phyloP scores from a whole-genome alignment of 2,797 vertebrate genomes.

The Valencia hispanica region DNA sequence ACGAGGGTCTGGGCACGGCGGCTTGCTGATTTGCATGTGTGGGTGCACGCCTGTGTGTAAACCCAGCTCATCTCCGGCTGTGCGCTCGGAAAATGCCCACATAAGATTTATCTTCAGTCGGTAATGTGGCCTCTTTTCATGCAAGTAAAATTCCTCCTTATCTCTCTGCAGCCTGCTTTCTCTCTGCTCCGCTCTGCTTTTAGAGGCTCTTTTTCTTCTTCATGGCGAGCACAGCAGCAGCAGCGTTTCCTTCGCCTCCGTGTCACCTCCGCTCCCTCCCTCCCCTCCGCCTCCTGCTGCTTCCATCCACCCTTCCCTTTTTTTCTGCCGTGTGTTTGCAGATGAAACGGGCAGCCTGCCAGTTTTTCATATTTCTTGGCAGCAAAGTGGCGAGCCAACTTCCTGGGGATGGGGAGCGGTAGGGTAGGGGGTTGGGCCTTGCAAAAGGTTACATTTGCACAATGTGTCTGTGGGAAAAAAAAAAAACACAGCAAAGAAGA shows the following conservation, averaged over 20 bases:
- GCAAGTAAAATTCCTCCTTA: conserved; percentile 62
- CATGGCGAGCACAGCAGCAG: conserved; percentile 62
- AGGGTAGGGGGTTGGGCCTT: conserved; percentile 74
- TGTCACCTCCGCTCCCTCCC: conserved; percentile 64
- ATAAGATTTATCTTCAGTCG: conserved; percentile 62
- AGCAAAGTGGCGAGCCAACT: conserved; percentile 83
- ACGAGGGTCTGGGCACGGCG: background rate
- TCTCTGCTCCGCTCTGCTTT: conserved; percentile 52
- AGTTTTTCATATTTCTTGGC: conserved; percentile 91
- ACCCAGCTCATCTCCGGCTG: conserved; percentile 19
- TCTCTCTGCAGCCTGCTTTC: conserved; percentile 58
- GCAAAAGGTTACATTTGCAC: conserved; percentile 95
- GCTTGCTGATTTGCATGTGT: background rate
- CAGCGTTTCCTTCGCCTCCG: conserved; percentile 76
- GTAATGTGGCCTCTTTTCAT: conserved; percentile 66
- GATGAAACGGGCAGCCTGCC: conserved; percentile 91
- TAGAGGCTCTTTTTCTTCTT: conserved; percentile 63
- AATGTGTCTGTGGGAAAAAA: conserved; percentile 64
- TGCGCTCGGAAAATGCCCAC: conserved; percentile 53
- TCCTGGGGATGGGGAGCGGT: conserved; percentile 81
- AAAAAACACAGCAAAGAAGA: conserved; percentile 40
- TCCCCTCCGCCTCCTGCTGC: conserved; percentile 61
- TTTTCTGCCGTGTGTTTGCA: conserved; percentile 77
- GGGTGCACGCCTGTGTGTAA: conserved; percentile 22
- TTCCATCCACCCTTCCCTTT: conserved; percentile 62